Base-by-base conservation (phyloP, 2,888 invertebrate species). In the Acholoe squamosa region DNA sequence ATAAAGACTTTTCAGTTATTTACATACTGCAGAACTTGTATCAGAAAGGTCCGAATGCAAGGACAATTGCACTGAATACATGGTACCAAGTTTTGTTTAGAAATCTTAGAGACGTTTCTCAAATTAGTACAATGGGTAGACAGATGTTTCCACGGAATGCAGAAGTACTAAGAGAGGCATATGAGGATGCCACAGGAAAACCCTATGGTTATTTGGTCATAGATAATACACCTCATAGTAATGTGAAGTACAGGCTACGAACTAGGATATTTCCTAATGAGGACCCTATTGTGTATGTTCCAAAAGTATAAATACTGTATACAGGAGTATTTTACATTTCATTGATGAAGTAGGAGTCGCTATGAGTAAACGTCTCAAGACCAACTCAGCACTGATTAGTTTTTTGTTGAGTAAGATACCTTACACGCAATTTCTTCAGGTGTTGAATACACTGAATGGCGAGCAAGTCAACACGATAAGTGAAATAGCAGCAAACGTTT, bases 71-170 rank as follows among this genome's bases (percentile, higher is more conserved):
- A 22, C 88, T 90, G 12, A 90, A 90, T 54, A 80, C 90, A 10
- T 52, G 80, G 52, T 90, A 90, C 80, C 22, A 12, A n/a, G 84
- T 90, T 7, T 14, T 90, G 52, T 51, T 90, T 34, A 89, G 80
- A 89, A 90, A 84, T 84, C 25, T 80, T 7, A 51, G 90, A 22
- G 84, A 90, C 51, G 84, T 33, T 34, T 34, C 28, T 33, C 90
- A 90, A 90, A 56, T 90, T 22, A 84, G 10, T 10, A 31, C 34
- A 12, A 19, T 90, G 7, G 80, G 51, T 19, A 14, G 80, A 90
- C 90, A 90, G 52, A 86, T 90, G 84, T 90, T 89, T 90, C 90
- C 90, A 43, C 88, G 84, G 16, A 31, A 25, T n/a, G 33, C 90
- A 43, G 80, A 10, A 16, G 33, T 34, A 34, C 52, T 90, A 25